Base-by-base conservation (phyloP, 2,888 invertebrate species). In the Byasa hedistus region DNA sequence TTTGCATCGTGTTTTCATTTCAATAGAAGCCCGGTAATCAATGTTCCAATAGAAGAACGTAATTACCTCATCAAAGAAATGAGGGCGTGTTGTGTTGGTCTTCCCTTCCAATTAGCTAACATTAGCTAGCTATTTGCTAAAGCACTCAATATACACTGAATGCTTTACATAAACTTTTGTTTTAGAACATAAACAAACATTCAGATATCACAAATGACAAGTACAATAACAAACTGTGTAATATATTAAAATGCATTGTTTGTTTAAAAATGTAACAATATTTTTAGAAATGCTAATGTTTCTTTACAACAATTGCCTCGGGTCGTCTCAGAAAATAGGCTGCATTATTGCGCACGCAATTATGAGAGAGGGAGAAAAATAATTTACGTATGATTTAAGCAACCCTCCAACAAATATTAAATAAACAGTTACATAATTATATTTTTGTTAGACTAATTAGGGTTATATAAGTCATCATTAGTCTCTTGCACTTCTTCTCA, bases 51-150 rank as follows among this genome's bases (percentile, higher is more conserved):
- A 48, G 36, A 51, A 51, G 36, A 52, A 36, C 12, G 17, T 65
- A 65, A 65, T 56, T 56, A 56, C 56, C 48, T 61, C 60, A 65
- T 65, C 60, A 65, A 65, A 56, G 51, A 57, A 61, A 61, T 27
- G 44, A 55, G 65, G 61, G 23, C 61, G 36, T 52, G 32, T 57
- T 65, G 27, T 32, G 56, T 61, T 60, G 51, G 61, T 57, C 55
- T 65, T 61, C 65, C 61, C n/a, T 57, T 61, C 22, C 36, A 65
- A 65, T 65, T 57, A 65, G 32, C n/a, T 32, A 56, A 60, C 39
- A 60, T 65, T 48, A 48, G 24, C 56, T 21, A 27, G 48, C 44
- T 27, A 59, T 65, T 60, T 65, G 39, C 55, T 21, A 60, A 55
- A 39, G 51, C 56, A 48, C 27, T 60, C 56, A 32, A 22, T 54